Evolutionary conservation across 2,113 vertebrate species (phyloP).

Genomic region (Pangasianodon gigas): DNA sequence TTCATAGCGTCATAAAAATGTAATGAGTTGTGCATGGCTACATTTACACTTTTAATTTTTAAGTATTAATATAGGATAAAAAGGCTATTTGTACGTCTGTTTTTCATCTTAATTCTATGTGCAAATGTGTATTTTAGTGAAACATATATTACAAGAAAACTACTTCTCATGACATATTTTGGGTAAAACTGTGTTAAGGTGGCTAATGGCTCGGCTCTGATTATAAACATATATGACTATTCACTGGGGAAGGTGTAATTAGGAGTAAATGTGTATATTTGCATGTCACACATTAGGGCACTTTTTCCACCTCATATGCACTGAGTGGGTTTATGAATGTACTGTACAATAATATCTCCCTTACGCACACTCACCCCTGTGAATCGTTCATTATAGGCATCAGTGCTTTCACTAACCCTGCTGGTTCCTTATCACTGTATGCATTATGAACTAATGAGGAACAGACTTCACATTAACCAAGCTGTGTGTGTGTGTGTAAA

Average conservation of each 20-base stretch:
- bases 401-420: background rate
- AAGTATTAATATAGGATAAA: too few species aligned
- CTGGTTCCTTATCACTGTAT: background rate
- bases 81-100: too few species aligned
- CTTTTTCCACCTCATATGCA: background rate
- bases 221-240: background rate
- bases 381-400: constrained; percentile 7
- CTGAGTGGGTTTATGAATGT: background rate
- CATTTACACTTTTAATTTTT: too few species aligned
- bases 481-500: background rate
- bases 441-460: constrained; percentile 8
- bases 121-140: background rate
- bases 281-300: background rate
- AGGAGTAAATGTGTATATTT: background rate
- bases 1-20: too few species aligned
- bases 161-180: background rate
- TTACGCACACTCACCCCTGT: background rate
- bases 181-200: background rate
- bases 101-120: background rate
- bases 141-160: too few species aligned
- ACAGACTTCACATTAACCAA: background rate
- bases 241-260: background rate
- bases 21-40: too few species aligned
- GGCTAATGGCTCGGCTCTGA: background rate
- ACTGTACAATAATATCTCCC: background rate